A percentile compares a stretch with the other conserved stretches of the same genome.
Conservation (phyloP, 2,113 vertebrate species). For the Anolis carolinensis region DNA sequence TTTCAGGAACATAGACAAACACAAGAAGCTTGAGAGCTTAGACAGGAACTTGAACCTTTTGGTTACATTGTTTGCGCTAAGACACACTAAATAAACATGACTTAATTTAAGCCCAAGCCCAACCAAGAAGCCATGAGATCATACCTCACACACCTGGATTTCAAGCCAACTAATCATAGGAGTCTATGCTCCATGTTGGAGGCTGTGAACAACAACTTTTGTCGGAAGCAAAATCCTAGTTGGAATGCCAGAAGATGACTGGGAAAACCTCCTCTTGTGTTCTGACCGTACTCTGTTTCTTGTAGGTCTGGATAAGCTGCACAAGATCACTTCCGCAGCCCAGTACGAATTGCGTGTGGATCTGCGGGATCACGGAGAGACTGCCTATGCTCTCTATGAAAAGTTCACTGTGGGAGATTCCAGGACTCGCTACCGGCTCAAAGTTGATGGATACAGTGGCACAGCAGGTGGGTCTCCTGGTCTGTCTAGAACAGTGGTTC, state of each 20-base stretch:
- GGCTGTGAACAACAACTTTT: no score
- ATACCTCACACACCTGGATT: no score
- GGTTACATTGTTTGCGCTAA: no score
- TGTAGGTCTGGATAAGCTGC: conserved; percentile 90
- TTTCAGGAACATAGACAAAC: no score
- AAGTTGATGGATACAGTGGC: conserved; percentile 92
- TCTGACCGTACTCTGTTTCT: not conserved
- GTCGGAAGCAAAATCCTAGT: no score
- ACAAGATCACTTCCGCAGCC: conserved; percentile 91
- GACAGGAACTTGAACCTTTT: no score
- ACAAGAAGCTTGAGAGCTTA: no score
- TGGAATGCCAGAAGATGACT: fast-evolving
- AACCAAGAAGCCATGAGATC: no score
- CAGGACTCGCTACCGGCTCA: conserved; percentile 88
- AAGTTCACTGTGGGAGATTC: conserved; percentile 88
- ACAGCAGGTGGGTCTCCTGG: conserved; percentile 83
- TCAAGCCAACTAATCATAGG: no score
- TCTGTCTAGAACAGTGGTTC: not conserved
- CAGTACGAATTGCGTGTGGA: conserved; percentile 95
- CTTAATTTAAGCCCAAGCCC: no score
- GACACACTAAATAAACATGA: no score
- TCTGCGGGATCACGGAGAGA: conserved; percentile 85
- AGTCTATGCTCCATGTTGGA: no score
- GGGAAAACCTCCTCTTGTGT: not conserved
- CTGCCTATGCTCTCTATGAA: conserved; percentile 89